Base-by-base conservation (phyloP, 1,140 invertebrate species). In the Brachionus angularis region DNA sequence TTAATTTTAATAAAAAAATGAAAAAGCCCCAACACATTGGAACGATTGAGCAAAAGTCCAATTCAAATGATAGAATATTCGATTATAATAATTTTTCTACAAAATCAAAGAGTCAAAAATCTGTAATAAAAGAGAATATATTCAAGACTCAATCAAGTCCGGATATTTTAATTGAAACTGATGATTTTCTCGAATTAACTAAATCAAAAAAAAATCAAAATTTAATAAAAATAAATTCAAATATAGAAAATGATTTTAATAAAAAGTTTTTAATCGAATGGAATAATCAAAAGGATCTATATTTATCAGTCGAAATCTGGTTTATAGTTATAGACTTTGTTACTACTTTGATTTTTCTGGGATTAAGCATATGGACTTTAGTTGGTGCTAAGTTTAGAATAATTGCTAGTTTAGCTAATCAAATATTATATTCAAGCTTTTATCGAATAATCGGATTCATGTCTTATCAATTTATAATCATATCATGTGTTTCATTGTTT, bases 391-490 rank as follows among this genome's bases (percentile, higher is more conserved):
- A 16, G 29, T 67, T 67, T 14, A 31, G 46, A 8, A 18, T 67
- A 27, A 47, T 67, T 14, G 47, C 42, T 23, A 67, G 25, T 12
- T 16, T 67, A 16, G 42, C 42, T 33, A 67, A 67, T 23, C 16
- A 23, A 10, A 31, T 67, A 1, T 23, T 50, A 18, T 67, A 67
- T 23, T 47, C 62, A 47, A 67, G 62, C 18, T 67, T 67, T 46
- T 25, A 50, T 36, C n/a, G 42, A 14, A 5, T 67, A 23, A 25
- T 50, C 5, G 31, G 62, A n/a, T 67, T 67, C 36, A 34, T 46
- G 16, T 16, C 62, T 18, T 50, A 34, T n/a, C 31, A 47, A 46
- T 47, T 67, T 34, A 34, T 67, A 12, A 10, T 33, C 18, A 31
- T 67, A 50, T 67, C 47, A 4, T 29, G 18, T 5, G 29, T 67